Conservation (phyloP, 1,140 invertebrate genomes). For the Cyphomyrmex costatus region DNA sequence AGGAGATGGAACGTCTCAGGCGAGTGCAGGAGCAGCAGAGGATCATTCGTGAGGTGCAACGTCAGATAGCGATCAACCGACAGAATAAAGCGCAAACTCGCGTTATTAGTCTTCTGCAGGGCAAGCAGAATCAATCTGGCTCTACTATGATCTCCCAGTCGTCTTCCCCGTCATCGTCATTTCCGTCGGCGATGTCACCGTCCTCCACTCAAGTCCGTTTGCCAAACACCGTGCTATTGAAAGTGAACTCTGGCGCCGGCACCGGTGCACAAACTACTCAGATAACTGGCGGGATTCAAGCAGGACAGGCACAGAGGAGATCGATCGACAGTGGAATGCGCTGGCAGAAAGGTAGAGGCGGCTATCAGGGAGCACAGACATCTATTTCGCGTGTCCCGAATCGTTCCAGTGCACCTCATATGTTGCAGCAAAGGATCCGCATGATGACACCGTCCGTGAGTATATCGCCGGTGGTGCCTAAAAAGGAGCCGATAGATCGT, state of each 20-base stretch:
- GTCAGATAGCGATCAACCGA: constrained; percentile 90
- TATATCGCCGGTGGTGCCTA: constrained; percentile 86
- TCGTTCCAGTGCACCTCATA: constrained; percentile 75
- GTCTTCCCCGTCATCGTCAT: constrained; percentile 40
- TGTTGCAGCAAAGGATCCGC: constrained; percentile 84
- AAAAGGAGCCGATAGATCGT: constrained; percentile 83
- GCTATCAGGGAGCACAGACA: constrained; percentile 80
- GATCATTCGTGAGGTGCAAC: constrained; percentile 92
- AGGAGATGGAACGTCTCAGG: constrained; percentile 95
- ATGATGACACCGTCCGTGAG: constrained; percentile 87
- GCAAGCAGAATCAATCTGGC: constrained; percentile 85
- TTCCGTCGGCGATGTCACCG: constrained; percentile 75
- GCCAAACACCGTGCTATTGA: constrained; percentile 81
- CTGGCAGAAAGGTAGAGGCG: constrained; percentile 78
- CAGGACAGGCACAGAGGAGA: constrained; percentile 83
- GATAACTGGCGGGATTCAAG: constrained; percentile 66
- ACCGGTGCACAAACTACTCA: constrained; percentile 67
- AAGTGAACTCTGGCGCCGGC: constrained; percentile 79
- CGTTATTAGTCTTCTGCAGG: constrained; percentile 90
- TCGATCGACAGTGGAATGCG: constrained; percentile 75
- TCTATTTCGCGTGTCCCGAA: constrained; percentile 84
- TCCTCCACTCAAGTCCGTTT: constrained; percentile 79
- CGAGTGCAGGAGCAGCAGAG: constrained; percentile 94
- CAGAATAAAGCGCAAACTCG: constrained; percentile 90
- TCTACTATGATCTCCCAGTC: constrained; percentile 80